Conservation (phyloP, 1,140 invertebrate species). For the Bilobella aurantiaca region DNA sequence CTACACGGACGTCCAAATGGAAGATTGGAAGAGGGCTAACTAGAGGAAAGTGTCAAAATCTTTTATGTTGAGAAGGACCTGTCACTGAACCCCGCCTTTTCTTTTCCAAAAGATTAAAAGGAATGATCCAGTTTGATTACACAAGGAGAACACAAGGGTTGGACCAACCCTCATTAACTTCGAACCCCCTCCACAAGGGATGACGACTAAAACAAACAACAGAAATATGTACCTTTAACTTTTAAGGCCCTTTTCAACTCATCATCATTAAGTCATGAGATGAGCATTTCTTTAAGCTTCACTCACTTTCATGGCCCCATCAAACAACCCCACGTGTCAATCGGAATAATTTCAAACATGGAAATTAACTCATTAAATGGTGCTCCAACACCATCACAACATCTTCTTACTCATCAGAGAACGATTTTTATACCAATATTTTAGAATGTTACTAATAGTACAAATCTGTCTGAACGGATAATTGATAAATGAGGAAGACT, state of each 20-base stretch:
- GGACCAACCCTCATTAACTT: background rate
- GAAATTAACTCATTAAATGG: too few species aligned
- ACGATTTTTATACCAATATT: background rate
- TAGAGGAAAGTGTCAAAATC: slow-evolving; percentile 23
- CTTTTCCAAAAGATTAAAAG: too few species aligned
- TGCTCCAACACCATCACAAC: background rate
- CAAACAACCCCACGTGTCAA: slow-evolving; percentile 22
- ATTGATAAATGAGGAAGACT: background rate
- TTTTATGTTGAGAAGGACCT: slow-evolving; percentile 27
- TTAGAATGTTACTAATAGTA: background rate
- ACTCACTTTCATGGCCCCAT: too few species aligned
- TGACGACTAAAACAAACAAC: background rate
- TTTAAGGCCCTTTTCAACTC: slow-evolving; percentile 4
- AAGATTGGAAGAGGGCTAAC: too few species aligned
- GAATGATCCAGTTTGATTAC: slow-evolving; percentile 18
- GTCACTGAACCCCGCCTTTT: slow-evolving; percentile 28
- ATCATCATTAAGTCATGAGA: slow-evolving; percentile 4
- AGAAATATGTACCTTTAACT: background rate
- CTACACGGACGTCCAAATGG: too few species aligned
- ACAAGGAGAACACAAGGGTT: too few species aligned
- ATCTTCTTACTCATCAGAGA: background rate
- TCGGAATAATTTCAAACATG: slow-evolving; percentile 21
- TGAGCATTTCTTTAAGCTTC: background rate
- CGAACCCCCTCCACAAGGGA: background rate
- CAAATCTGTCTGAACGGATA: background rate